Percentiles rank a stretch among this genome's conserved stretches.
Conservation (phyloP, 2,888 invertebrate species). For the Liposcelis brunnea region DNA sequence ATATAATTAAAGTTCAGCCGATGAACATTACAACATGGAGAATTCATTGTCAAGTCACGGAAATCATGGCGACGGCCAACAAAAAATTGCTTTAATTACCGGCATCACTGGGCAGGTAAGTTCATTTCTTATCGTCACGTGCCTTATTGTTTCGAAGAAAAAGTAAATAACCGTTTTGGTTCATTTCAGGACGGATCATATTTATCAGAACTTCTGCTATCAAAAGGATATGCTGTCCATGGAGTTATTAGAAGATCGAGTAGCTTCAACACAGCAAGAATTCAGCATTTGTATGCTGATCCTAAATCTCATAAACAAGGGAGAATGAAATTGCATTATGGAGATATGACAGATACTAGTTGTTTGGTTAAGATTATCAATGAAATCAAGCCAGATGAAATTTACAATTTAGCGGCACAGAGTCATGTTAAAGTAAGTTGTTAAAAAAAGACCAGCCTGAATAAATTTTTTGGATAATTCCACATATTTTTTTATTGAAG, state of each 20-base stretch:
- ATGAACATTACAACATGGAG: not conserved
- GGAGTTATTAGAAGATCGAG: conserved; percentile 89
- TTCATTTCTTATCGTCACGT: conserved; percentile 12
- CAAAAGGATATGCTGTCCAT: conserved; percentile 88
- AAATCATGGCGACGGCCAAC: conserved; percentile 19
- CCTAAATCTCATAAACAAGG: conserved; percentile 77
- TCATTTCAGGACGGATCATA: conserved; percentile 85
- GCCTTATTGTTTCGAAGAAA: conserved; percentile 4
- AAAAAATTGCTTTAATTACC: conserved; percentile 77
- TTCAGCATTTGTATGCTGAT: conserved; percentile 89
- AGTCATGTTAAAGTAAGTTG: conserved; percentile 84
- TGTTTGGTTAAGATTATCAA: conserved; percentile 77
- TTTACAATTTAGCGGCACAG: conserved; percentile 97
- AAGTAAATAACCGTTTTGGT: conserved; percentile 3
- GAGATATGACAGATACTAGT: conserved; percentile 96
- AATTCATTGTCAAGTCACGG: not conserved
- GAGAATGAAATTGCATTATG: conserved; percentile 88
- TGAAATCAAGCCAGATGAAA: conserved; percentile 68
- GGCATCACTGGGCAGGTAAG: conserved; percentile 95
- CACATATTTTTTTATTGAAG: conserved; percentile 24
- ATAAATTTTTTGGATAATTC: not conserved
- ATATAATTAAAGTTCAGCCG: no score
- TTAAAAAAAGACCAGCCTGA: not conserved
- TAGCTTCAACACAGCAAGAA: conserved; percentile 90
- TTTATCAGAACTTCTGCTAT: conserved; percentile 78